phyloP scores from a whole-genome alignment of 1,140 invertebrate genomes.

The Microvelia longipes region DNA sequence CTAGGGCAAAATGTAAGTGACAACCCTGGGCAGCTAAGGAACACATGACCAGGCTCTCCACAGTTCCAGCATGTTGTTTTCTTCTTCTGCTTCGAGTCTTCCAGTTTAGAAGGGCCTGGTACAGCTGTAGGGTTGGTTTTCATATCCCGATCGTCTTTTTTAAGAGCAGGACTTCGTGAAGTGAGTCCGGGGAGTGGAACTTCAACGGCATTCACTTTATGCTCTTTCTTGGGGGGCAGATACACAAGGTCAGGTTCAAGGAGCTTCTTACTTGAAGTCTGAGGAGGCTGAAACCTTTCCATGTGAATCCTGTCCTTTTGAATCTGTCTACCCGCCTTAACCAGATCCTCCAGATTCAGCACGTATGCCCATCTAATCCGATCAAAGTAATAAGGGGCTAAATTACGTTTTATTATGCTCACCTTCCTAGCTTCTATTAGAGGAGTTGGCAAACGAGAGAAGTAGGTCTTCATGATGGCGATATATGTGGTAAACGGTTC shows the following conservation, averaged over 20 bases:
- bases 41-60: not conserved
- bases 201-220: not conserved
- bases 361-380: not conserved
- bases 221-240: not conserved
- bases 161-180: too few species aligned
- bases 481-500: not conserved
- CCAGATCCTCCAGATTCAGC: not conserved
- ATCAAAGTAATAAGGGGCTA: not conserved
- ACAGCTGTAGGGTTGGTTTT: not conserved
- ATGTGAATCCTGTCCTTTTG: not conserved
- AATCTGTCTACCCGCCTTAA: not conserved
- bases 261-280: not conserved
- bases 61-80: not conserved
- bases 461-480: not conserved
- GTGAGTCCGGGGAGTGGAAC: not conserved
- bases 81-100: not conserved
- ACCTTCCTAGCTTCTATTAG: not conserved
- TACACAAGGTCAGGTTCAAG: not conserved
- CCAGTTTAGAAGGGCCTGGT: not conserved
- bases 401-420: not conserved
- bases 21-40: not conserved
- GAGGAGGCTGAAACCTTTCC: not conserved
- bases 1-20: not conserved
- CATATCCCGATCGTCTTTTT: not conserved
- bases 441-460: not conserved